phyloP scores from a whole-genome alignment of 2,797 vertebrate species.

The Megaceryle alcyon region DNA sequence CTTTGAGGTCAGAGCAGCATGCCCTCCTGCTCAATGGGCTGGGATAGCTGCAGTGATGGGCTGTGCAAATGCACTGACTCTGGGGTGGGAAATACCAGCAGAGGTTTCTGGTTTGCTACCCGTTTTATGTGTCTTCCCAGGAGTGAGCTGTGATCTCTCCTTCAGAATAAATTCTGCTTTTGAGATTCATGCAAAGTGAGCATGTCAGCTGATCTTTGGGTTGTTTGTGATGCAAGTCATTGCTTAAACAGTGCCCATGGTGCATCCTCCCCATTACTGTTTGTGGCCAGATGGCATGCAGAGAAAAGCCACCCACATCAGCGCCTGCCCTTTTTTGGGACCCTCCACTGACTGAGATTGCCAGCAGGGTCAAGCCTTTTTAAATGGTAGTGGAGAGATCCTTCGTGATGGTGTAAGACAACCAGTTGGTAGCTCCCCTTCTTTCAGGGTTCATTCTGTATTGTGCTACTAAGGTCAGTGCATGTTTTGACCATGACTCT shows the following conservation, averaged over 20 bases:
- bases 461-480: not conserved
- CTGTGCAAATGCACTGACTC: not conserved
- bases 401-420: not conserved
- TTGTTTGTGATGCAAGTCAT: not conserved
- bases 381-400: not conserved
- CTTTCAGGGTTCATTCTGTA: not conserved
- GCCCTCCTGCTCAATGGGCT: not conserved
- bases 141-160: fast-evolving
- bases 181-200: not conserved
- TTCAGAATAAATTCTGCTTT: not conserved
- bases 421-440: not conserved
- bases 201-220: not conserved
- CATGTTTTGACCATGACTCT: fast-evolving
- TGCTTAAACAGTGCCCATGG: fast-evolving
- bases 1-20: fast-evolving
- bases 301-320: not conserved
- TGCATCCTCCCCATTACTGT: fast-evolving
- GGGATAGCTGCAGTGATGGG: not conserved
- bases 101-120: not conserved
- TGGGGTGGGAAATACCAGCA: not conserved
- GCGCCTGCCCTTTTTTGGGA: not conserved
- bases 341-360: not conserved
- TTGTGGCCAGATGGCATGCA: fast-evolving
- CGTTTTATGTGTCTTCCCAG: not conserved
- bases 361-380: not conserved